These are phyloP conservation scores for Phoxinus dragarum DNA, from an alignment of 2,797 vertebrate genomes.

Conservation along the genomic window DNA sequence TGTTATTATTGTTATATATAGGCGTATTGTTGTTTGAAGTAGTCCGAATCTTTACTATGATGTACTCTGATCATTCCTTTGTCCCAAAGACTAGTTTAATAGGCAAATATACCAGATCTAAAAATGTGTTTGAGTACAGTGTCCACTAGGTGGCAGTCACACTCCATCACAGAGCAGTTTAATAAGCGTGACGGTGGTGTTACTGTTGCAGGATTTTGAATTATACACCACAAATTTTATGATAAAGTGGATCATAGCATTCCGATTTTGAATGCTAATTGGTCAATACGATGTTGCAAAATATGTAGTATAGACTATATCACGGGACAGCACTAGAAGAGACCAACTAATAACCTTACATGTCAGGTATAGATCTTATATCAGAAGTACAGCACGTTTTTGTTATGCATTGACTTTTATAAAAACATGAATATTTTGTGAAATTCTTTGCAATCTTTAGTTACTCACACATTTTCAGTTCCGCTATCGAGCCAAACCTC, in stretches of 20 bases:
- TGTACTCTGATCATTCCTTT: not conserved
- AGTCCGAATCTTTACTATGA: not conserved
- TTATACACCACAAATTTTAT: not conserved
- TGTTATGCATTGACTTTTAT: not conserved
- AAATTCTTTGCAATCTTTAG: not conserved
- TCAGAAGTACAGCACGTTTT: not conserved
- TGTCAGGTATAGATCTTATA: not conserved
- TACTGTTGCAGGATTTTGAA: not conserved
- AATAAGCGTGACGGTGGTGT: not conserved
- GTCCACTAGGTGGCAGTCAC: slow-evolving; percentile 14
- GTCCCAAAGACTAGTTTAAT: not conserved
- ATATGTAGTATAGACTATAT: not conserved
- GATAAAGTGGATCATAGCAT: not conserved
- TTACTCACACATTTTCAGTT: not conserved
- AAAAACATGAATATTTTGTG: not conserved
- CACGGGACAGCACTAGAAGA: not conserved
- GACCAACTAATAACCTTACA: not conserved
- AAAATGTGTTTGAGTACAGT: not conserved
- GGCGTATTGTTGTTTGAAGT: not conserved
- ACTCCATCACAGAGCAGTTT: not conserved
- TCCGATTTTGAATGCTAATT: not conserved
- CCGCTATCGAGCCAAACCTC: not conserved
- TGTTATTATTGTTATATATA: not conserved
- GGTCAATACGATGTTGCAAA: not conserved
- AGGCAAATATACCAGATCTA: not conserved